Base-by-base conservation (phyloP, 2,113 vertebrate species). In the Dasyornis broadbenti region DNA sequence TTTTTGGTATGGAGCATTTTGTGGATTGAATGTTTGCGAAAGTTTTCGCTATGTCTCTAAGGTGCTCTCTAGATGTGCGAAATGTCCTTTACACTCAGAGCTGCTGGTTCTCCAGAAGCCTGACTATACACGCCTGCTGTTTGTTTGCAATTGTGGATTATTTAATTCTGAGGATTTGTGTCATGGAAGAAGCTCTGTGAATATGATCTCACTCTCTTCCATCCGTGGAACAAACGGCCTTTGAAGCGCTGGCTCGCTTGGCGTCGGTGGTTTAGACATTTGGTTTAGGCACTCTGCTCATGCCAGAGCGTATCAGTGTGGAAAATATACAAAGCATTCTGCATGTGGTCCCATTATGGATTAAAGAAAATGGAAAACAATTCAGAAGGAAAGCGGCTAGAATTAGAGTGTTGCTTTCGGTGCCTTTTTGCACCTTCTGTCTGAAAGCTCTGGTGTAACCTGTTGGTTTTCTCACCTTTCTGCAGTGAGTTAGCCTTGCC, bases 311-410 rank as follows among this genome's bases (percentile, higher is more conserved):
- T 83, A 87, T 92, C 84, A 63, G 69, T 24, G 45, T 90, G 90
- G 93, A 96, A 96, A 96, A 90, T 75, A 71, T 1, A 88, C 71
- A 60, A 65, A 64, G 64, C 85, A 75, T 94, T 75, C 87, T 89
- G 63, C 92, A 88, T 93, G 71, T 78, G 76, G 39, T 90, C 71
- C 68, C 72, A 17, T 71, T 71, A 70, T 78, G 79, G 75, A 90
- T 90, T 79, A 68, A 90, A 81, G 63, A 56, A 66, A 86, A 45
- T 27, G 63, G 64, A 64, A 91, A 81, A 60, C 42, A 90, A 63
- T 73, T 75, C 68, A 61, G 33, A 27, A 76, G 40, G 47, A 70
- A 68, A 87, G 75, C 85, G 69, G 59, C 31, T 61, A 47, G 70
- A 66, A 86, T 66, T 63, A 47, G 33, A 64, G 28, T 49, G 16